Evolutionary conservation across 1,140 invertebrate genomes (phyloP), one percentile per base, ranked within the genome.

Genomic region (Hyposmocoma kahamanoa): DNA sequence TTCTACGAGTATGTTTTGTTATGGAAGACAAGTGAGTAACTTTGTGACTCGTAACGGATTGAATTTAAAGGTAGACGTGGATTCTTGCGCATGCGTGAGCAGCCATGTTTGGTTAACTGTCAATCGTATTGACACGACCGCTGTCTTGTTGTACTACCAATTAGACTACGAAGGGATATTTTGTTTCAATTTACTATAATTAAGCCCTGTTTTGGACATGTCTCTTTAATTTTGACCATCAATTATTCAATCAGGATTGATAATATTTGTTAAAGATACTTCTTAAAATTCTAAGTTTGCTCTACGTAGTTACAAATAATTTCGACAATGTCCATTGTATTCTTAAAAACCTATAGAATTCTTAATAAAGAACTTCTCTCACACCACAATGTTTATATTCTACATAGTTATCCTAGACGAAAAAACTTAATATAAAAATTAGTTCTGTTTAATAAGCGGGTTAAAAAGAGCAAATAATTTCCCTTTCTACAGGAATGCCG

Each of bases 21-120:
- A n/a, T n/a, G n/a, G n/a, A n/a, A n/a, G n/a, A n/a, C n/a, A n/a
- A n/a, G n/a, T n/a, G n/a, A n/a, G n/a, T n/a, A n/a, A n/a, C n/a
- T n/a, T n/a, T n/a, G n/a, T n/a, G n/a, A n/a, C n/a, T n/a, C n/a
- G n/a, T n/a, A n/a, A n/a, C n/a, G n/a, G n/a, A n/a, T n/a, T n/a
- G n/a, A n/a, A n/a, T n/a, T n/a, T n/a, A n/a, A n/a, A n/a, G n/a
- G n/a, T n/a, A n/a, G n/a, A n/a, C n/a, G n/a, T n/a, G n/a, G n/a
- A n/a, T n/a, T n/a, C n/a, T n/a, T 15, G 13, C 32, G 32, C 32
- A 36, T 36, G 32, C 32, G 32, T 17, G 32, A 2, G 2, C 32
- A 17, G 32, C 32, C 32, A 36, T 36, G 32, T 36, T 36, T 36
- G n/a, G 32, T 36, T 36, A 36, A 36, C 32, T 36, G 32, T 36